Evolutionary conservation across 2,113 vertebrate species (phyloP).

Genomic region (Strigops habroptila): DNA sequence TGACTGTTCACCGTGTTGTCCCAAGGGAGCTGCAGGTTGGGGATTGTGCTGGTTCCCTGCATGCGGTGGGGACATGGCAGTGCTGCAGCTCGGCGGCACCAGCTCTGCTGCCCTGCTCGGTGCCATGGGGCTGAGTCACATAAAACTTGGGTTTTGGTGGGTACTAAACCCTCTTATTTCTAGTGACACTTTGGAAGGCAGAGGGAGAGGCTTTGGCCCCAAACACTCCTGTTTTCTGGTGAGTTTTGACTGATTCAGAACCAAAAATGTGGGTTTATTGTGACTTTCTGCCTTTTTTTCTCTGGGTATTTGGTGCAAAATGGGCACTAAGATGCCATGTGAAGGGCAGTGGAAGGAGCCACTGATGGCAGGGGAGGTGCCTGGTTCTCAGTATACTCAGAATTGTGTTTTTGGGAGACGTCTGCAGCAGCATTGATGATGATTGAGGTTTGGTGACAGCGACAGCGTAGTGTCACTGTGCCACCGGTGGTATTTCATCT

Average conservation of each 20-base stretch:
- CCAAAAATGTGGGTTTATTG: rapidly evolving
- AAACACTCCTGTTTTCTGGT: background rate
- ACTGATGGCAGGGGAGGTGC: background rate
- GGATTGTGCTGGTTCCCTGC: background rate
- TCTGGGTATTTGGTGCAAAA: background rate
- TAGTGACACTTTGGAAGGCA: background rate
- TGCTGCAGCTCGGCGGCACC: background rate
- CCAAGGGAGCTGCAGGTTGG: background rate
- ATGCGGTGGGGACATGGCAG: background rate
- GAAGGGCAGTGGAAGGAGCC: background rate
- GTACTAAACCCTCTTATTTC: background rate
- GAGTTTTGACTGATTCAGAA: background rate
- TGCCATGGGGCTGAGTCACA: background rate
- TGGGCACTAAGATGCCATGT: rapidly evolving
- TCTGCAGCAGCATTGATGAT: background rate
- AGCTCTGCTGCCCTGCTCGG: background rate
- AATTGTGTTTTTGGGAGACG: rapidly evolving
- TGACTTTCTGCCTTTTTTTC: background rate
- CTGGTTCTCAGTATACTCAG: background rate
- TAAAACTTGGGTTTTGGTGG: background rate
- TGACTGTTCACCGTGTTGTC: background rate
- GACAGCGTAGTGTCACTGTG: rapidly evolving
- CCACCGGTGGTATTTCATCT: background rate
- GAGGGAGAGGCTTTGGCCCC: background rate
- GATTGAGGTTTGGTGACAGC: background rate